A percentile compares a stretch with the other conserved stretches of the same genome.
phyloP scores from a whole-genome alignment of 1,140 invertebrate genomes.

The Polyergus mexicanus region DNA sequence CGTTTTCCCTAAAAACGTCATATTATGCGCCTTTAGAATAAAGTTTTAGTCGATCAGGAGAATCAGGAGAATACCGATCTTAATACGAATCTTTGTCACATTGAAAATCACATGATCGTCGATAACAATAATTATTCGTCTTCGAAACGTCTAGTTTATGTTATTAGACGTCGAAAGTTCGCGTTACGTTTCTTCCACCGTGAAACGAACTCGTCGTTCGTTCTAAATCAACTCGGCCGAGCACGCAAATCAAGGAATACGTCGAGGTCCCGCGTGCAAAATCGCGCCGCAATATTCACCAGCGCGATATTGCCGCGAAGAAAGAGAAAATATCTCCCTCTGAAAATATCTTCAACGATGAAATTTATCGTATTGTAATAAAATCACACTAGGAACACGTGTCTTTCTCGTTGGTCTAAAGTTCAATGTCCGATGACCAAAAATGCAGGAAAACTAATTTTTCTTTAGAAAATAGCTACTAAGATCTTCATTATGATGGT shows the following conservation, averaged over 20 bases:
- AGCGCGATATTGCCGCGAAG: not conserved
- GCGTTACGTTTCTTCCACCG: not conserved
- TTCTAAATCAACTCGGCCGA: conserved; percentile 27
- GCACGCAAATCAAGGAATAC: conserved; percentile 36
- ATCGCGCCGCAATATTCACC: not conserved
- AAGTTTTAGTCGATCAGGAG: not conserved
- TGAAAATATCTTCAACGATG: not conserved
- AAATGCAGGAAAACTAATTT: not conserved
- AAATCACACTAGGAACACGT: not conserved
- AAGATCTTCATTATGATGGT: not conserved
- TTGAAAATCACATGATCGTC: not conserved
- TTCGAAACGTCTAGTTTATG: not conserved
- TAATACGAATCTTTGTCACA: not conserved
- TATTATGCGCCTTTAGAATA: not conserved
- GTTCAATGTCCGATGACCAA: not conserved
- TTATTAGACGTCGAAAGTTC: not conserved
- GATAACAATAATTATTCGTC: not conserved
- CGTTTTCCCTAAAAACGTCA: not conserved
- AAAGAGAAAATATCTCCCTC: not conserved
- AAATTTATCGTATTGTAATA: not conserved
- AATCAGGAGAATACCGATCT: not conserved
- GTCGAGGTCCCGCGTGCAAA: conserved; percentile 35
- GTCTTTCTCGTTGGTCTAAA: not conserved
- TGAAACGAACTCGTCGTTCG: not conserved
- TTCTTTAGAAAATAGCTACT: not conserved